phyloP scores from a whole-genome alignment of 2,888 invertebrate genomes.

The Ornithoptera alexandrae region DNA sequence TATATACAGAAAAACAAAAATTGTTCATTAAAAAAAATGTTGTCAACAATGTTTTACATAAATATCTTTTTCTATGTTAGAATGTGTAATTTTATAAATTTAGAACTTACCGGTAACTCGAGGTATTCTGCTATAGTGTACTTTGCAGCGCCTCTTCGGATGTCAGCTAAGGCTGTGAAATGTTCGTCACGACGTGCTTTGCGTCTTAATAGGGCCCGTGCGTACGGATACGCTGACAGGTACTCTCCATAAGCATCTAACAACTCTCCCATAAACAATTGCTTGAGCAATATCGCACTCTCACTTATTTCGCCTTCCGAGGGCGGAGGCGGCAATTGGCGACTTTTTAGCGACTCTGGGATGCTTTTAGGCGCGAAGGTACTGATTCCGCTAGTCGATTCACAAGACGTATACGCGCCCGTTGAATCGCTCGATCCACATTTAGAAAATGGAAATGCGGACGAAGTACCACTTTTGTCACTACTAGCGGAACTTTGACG shows the following conservation, averaged over 20 bases:
- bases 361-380: conserved; percentile 63
- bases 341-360: conserved; percentile 60
- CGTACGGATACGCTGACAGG: conserved; percentile 80
- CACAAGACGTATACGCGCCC: conserved; percentile 70
- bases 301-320: conserved; percentile 56
- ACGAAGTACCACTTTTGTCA: conserved; percentile 72
- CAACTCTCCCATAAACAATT: conserved; percentile 83
- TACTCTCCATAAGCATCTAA: conserved; percentile 84
- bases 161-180: conserved; percentile 83
- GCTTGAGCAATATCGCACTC: conserved; percentile 72
- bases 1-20: too few species aligned
- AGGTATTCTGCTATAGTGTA: conserved; percentile 82
- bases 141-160: conserved; percentile 83
- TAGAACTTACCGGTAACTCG: conserved; percentile 83
- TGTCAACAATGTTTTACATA: too few species aligned
- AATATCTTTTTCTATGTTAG: too few species aligned
- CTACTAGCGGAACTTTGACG: conserved; percentile 73
- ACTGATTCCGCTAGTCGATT: conserved; percentile 72
- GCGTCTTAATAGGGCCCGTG: conserved; percentile 81
- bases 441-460: conserved; percentile 76
- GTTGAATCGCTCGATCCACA: conserved; percentile 74
- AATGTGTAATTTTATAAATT: conserved; percentile 27
- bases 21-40: too few species aligned
- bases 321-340: conserved; percentile 66
- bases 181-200: conserved; percentile 83